A percentile compares a stretch with the other conserved stretches of the same genome.
Conservation (phyloP, 2,888 invertebrate genomes). For the Nemoura dubitans region DNA sequence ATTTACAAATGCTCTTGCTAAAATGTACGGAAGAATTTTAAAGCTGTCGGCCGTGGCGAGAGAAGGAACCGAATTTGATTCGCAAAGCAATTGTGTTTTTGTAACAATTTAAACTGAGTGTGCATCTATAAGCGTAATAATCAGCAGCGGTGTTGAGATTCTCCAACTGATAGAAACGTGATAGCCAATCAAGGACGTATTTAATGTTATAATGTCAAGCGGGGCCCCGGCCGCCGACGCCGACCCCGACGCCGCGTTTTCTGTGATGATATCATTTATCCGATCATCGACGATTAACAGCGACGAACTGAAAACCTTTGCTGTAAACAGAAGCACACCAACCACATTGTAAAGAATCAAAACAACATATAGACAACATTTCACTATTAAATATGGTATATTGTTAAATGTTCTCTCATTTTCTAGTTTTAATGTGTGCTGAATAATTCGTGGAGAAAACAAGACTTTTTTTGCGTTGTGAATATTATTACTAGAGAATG, state of each 20-base stretch:
- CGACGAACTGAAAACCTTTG: too few species aligned
- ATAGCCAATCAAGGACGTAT: background rate
- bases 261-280: too few species aligned
- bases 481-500: background rate
- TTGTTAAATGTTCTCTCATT: conserved; percentile 48
- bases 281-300: too few species aligned
- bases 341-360: background rate
- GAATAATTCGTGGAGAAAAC: conserved; percentile 36
- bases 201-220: background rate
- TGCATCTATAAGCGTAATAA: background rate
- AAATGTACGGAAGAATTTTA: background rate
- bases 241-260: too few species aligned
- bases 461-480: conserved; percentile 41
- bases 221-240: too few species aligned
- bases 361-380: conserved; percentile 13
- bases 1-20: background rate
- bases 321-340: background rate
- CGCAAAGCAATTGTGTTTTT: background rate
- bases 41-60: background rate
- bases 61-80: background rate
- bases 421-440: conserved; percentile 45
- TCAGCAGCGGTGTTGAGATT: background rate
- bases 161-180: background rate
- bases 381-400: conserved; percentile 37
- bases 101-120: background rate